Base-by-base conservation (phyloP, 2,888 invertebrate genomes). In the Drosophila mayaguana region DNA sequence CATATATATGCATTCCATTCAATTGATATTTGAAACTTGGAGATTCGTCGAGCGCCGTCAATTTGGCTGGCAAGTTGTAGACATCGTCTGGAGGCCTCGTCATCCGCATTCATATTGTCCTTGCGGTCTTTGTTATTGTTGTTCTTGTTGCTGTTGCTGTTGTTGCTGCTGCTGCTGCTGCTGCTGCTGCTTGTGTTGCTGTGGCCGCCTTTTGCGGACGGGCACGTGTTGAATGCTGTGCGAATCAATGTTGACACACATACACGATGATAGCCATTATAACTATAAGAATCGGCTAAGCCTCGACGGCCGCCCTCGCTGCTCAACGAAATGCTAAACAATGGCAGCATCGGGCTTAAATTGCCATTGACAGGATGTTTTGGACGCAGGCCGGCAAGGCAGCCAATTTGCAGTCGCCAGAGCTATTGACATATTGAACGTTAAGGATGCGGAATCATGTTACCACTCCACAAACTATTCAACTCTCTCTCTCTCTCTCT, bases 211-310 rank as follows among this genome's bases (percentile, higher is more conserved):
- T 59, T 36, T 43, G 45, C 43, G 40, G 43, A 43, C 36, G 42
- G 63, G 54, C 71, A 82, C 82, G 69, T 82, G 82, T 79, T 80
- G 80, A 64, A 81, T 80, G 75, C 72, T 61, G 50, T 59, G 61
- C 57, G 64, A 55, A 50, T 34, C 66, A 45, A 38, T 60, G 70
- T 68, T 65, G 65, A 53, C 79, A 81, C 74, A 72, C 81, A 82
- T 72, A 32, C 72, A 69, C 72, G 68, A 68, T 73, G 72, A 76
- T 76, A 68, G 65, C 76, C 76, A 64, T 76, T 72, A 80, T 70
- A 72, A 70, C 70, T 80, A 73, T 73, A 73, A 80, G 82, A 76
- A 76, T 76, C 68, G 71, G 65, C 57, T 55, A 54, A 62, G 48
- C 59, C 59, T 16, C 18, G 18, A 9, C 18, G n/a, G 6, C 4